Percentiles rank a stretch among this genome's conserved stretches.
These are phyloP conservation scores for Pagrus major DNA, from an alignment of 2,113 vertebrate genomes.

Conservation along the genomic window DNA sequence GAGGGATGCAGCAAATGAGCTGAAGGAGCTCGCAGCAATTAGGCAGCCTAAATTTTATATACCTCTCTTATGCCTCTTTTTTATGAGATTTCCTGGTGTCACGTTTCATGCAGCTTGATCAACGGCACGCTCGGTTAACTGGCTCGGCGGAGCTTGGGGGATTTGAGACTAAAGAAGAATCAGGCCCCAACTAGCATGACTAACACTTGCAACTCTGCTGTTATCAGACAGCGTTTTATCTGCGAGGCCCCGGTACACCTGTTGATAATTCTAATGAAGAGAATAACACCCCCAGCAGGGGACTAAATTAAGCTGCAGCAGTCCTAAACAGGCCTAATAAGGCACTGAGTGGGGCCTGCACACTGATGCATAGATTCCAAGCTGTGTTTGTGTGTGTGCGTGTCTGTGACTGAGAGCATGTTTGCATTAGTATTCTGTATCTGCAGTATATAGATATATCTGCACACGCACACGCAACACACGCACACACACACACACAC, in stretches of 20 bases:
- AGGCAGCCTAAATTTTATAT: constrained; percentile 38
- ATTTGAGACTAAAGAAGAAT: constrained; percentile 28
- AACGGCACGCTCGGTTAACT: constrained; percentile 9
- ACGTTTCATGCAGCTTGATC: constrained; percentile 44
- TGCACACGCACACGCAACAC: not conserved
- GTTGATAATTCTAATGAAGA: constrained; percentile 77
- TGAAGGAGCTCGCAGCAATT: constrained; percentile 42
- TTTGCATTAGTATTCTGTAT: constrained; percentile 27
- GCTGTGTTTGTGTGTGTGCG: not conserved
- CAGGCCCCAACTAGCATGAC: constrained; percentile 6
- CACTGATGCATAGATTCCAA: constrained; percentile 9
- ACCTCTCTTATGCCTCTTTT: constrained; percentile 22
- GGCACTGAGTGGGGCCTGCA: constrained; percentile 27
- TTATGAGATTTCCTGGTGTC: constrained; percentile 10
- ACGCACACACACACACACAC: constrained; percentile 10
- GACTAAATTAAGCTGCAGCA: constrained; percentile 68
- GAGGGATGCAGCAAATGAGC: constrained; percentile 54
- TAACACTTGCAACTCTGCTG: constrained; percentile 28
- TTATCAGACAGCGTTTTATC: constrained; percentile 60
- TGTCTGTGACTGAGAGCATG: constrained; percentile 6
- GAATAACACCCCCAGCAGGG: constrained; percentile 72
- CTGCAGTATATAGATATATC: not conserved
- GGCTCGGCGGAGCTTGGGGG: constrained; percentile 32
- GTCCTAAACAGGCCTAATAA: constrained; percentile 70
- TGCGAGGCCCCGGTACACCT: constrained; percentile 62